Base-by-base conservation (phyloP, 53 echinoderm and acorn worm species). In the Pentamera pediparva region DNA sequence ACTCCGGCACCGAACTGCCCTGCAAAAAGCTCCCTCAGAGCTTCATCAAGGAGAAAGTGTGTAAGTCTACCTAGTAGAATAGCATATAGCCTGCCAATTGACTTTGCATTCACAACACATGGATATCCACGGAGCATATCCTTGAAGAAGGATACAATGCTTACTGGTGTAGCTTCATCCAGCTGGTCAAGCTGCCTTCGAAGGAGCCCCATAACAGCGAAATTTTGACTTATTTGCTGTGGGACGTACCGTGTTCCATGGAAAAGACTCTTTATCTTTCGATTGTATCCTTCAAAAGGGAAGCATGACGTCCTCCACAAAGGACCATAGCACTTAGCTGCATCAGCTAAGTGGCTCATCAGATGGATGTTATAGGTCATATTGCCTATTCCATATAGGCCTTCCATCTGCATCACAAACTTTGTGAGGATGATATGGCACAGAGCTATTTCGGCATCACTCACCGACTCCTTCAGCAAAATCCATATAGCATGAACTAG, bases 341-440 rank as follows among this genome's bases (percentile, higher is more conserved):
- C 60, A 3, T 78, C 78, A 59, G 78, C 67, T 6, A 84, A 35
- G 58, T 84, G 84, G 15, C 65, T 19, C 70, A 84, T 35, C 17
- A 70, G 48, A 52, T 84, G 78, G 30, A 84, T 37, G 61, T 84
- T 84, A 21, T 78, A 70, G 17, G 71, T 59, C 60, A 59, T 70
- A 32, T 84, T 70, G 10, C 49, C 37, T 27, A 26, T 11, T 25
- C 61, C 67, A 39, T 78, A 78, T 17, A 84, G 32, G 28, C 3
- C 8, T 32, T 70, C 61, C 47, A 84, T 57, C 39, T 50, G 70
- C 22, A 37, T 31, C 13, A 84, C 84, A 84, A 84, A 84, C 27
- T 70, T 61, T 5, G 47, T 27, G 27, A 78, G 38, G 26, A 51
- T 64, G 35, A 74, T 48, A 19, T 67, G 33, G 33, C 47, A 51